Evolutionary conservation across 2,888 invertebrate species (phyloP), one percentile per base, ranked within the genome.

Genomic region (Gastracanthus pulcherrimus): DNA sequence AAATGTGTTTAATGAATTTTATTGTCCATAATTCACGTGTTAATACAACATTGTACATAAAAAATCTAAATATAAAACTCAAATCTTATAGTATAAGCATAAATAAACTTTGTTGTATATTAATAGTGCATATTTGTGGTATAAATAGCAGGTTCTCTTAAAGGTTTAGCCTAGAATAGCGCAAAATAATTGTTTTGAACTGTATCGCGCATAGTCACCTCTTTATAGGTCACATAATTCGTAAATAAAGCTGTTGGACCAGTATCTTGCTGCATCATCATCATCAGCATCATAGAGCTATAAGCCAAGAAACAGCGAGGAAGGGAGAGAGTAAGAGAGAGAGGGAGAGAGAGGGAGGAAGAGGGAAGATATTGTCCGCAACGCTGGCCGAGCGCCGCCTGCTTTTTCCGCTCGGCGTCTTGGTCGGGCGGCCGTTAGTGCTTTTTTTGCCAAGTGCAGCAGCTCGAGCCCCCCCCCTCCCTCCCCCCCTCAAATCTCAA

Each of bases 401-500:
- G 26, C 4, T 55, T 23, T 55, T 55, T 55, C 26, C n/a, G 5
- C 26, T 71, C 11, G 2, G n/a, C 31, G 11, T 38, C 11, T n/a
- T 36, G 9, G 26, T 16, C 23, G 55, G 16, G 11, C 5, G 13
- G 16, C 6, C 29, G n/a, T n/a, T n/a, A n/a, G 16, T 29, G 29
- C 13, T 34, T 51, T 66, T 66, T 55, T 38, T 34, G 64, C 66
- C 55, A 34, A 48, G 23, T 34, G 34, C 23, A 34, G 36, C 19
- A 19, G n/a, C n/a, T n/a, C n/a, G n/a, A n/a, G n/a, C n/a, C n/a
- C n/a, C n/a, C n/a, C n/a, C n/a, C n/a, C n/a, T n/a, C n/a, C n/a
- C n/a, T n/a, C n/a, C n/a, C n/a, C 38, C 55, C 69, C 69, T 69
- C 67, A 66, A 71, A 77, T 82, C 81, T 69, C 84, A 86, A 87